phyloP scores from a whole-genome alignment of 2,113 vertebrate species.

The Zonotrichia leucophrys region DNA sequence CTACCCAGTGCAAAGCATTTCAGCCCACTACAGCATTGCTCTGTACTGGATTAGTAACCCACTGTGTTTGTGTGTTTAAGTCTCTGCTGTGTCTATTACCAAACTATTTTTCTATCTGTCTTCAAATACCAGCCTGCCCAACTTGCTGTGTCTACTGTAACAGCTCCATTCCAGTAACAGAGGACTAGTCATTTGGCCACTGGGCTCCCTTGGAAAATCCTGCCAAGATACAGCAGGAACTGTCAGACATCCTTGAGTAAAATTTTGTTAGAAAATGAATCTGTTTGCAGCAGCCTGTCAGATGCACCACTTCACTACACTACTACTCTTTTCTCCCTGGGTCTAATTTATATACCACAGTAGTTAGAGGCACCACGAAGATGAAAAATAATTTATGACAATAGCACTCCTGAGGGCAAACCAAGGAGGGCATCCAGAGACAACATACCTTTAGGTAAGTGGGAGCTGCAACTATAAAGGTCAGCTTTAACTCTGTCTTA shows the following conservation, averaged over 20 bases:
- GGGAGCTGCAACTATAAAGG: background rate
- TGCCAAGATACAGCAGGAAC: slow-evolving; percentile 8
- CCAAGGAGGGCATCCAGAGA: background rate
- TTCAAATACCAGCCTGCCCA: background rate
- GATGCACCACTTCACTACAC: background rate
- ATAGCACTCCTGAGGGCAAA: background rate
- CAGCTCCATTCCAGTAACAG: background rate
- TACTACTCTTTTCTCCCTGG: background rate
- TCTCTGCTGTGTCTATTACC: background rate
- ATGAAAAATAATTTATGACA: background rate
- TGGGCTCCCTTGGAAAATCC: background rate
- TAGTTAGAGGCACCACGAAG: background rate
- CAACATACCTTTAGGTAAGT: background rate
- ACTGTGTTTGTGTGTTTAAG: background rate
- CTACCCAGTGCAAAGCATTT: background rate
- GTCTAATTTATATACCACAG: background rate
- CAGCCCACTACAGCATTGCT: background rate
- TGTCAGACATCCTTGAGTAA: background rate
- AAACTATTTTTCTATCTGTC: background rate
- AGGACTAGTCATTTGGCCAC: background rate
- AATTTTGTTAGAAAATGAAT: slow-evolving; percentile 13
- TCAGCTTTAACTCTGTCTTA: background rate
- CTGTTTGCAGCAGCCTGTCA: background rate
- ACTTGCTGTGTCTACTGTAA: background rate
- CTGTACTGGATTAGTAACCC: background rate